Base-by-base conservation (phyloP, 1,140 invertebrate species). In the Calephelis virginiensis region DNA sequence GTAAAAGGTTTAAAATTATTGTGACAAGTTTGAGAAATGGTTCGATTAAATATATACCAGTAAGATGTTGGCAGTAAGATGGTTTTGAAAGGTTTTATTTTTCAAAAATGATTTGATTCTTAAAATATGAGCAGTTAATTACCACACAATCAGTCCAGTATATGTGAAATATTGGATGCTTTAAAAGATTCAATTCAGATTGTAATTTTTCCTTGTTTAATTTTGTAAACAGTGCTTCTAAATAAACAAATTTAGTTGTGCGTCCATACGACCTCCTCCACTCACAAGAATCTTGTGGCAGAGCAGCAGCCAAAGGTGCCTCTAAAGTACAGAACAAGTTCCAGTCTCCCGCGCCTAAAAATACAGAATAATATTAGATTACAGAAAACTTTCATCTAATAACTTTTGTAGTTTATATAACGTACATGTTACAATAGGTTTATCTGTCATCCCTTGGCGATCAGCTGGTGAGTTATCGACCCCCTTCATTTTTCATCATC, bases 111-210 rank as follows among this genome's bases (percentile, higher is more conserved):
- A 43, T 43, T 5, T 43, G 6, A 43, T 43, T 43, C 1, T 43
- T 43, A 43, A 69, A 61, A 11, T 28, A 43, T 43, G 1, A 43
- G 40, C 40, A 43, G 40, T 43, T 76, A 91, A 94, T 93, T 93
- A 97, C 97, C 74, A 94, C 93, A 92, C 97, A 98, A 90, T 98
- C 97, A 50, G 96, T 98, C 95, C 97, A 98, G 91, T 96, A 99
- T 63, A 97, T 97, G 89, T 99, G 97, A 81, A 99, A 95, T 81
- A 98, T 95, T 28, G 97, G 97, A 72, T 96, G 95, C 70, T 96
- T 95, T 59, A 97, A 92, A 37, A 98, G 92, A 78, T 95, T 95
- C 91, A 94, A 94, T 71, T 96, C 95, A 61, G 93, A 89, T 13
- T 95, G 94, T 37, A 96, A 82, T 70, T 95, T 93, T 75, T 94